Base-by-base conservation (phyloP, 1,140 invertebrate genomes). In the Telenomus remus region DNA sequence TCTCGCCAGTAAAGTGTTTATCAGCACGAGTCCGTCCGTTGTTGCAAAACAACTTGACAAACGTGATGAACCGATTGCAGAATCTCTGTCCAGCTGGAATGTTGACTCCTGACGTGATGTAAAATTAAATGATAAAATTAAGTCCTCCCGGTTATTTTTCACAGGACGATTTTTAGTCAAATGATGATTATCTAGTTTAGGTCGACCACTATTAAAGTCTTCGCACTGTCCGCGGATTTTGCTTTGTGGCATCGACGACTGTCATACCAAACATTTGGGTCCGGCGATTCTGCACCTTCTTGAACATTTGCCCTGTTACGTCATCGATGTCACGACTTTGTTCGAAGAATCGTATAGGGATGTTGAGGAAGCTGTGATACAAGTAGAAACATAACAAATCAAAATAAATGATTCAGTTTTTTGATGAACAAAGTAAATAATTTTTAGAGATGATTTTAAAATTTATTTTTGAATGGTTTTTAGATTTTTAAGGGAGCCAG, bases 281-380 rank as follows among this genome's bases (percentile, higher is more conserved):
- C 87, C 87, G 11, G 87, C 87, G 0, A 48, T 88, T 48, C 77
- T 88, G n/a, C 86, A 88, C 33, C 78, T 72, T 1, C 57, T 88
- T 7, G 87, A 88, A 74, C 85, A 88, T 57, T 70, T 88, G 14
- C 87, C 87, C 0, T 86, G 82, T 44, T 84, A 87, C 34, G 64
- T 86, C 1, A 69, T 88, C 13, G 87, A 88, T 42, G 80, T 88
- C 0, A 87, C 82, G 1, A 82, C 80, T 4, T 69, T 88, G 5
- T 88, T 87, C 55, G 87, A 87, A 39, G 88, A 90, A 59, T 89
- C 89, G 48, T 88, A 89, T 39, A 87, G 89, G 48, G 88, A 90
- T 15, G 91, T 90, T 1, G 92, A 93, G 76, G 92, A 93, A 85
- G 87, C 91, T 5, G 91, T 91, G 79, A 90, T 91, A 68, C 91